Percentiles rank a stretch among this genome's conserved stretches.
phyloP scores from a whole-genome alignment of 2,888 invertebrate genomes.

The Cetonia aurata region DNA sequence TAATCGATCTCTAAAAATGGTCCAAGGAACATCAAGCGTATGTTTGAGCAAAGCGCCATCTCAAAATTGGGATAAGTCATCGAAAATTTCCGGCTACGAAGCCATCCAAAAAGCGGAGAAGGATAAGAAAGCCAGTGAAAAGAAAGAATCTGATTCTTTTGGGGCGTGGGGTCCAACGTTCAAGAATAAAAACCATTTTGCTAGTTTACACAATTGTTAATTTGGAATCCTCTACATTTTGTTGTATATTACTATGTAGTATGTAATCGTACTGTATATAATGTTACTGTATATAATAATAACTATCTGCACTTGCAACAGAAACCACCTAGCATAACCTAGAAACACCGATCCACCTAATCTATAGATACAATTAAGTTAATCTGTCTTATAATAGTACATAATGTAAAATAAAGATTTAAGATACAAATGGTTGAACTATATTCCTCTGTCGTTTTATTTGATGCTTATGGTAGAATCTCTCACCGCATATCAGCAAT shows the following conservation, averaged over 20 bases:
- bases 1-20: conserved; percentile 57
- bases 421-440: conserved; percentile 69
- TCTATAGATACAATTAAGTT: neutral
- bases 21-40: conserved; percentile 59
- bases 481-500: conserved; percentile 67
- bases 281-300: conserved; percentile 9
- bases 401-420: conserved; percentile 48
- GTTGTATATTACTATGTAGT: neutral
- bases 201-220: conserved; percentile 76
- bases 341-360: no score
- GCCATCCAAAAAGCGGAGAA: conserved; percentile 64
- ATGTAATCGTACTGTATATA: neutral
- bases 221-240: neutral
- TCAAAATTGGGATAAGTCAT: conserved; percentile 57
- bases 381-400: neutral
- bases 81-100: conserved; percentile 63
- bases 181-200: conserved; percentile 81
- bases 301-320: neutral
- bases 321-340: neutral
- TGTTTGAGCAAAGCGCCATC: conserved; percentile 47
- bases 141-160: conserved; percentile 55
- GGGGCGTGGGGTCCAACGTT: conserved; percentile 81
- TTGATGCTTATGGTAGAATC: conserved; percentile 65
- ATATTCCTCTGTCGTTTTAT: conserved; percentile 65
- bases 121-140: conserved; percentile 53